Evolutionary conservation across 2,888 invertebrate species (phyloP).

Genomic region (Acrocyrtus sp.): DNA sequence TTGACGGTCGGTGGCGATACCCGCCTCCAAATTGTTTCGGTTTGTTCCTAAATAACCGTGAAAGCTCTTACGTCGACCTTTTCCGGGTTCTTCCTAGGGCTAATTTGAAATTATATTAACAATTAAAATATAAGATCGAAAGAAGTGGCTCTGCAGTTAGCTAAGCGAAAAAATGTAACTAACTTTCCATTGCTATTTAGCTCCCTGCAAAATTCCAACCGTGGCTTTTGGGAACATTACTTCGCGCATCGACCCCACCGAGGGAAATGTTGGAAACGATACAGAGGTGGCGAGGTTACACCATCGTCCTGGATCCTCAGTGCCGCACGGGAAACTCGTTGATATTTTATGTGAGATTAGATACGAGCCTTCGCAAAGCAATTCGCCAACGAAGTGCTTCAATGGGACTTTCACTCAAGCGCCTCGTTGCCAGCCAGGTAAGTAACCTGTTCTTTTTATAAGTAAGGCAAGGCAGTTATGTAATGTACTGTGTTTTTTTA

Average conservation of each 20-base stretch:
- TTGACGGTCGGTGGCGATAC: conserved; percentile 95
- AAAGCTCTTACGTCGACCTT: conserved; percentile 37
- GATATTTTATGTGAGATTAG: conserved; percentile 82
- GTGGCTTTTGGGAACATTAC: conserved; percentile 67
- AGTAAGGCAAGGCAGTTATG: no score
- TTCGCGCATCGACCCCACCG: conserved; percentile 37
- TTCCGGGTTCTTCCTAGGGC: conserved; percentile 50
- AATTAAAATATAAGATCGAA: background rate
- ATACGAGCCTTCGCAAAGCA: conserved; percentile 76
- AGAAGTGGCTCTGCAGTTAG: background rate
- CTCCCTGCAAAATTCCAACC: conserved; percentile 93
- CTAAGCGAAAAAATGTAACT: background rate
- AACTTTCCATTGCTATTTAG: conserved; percentile 69
- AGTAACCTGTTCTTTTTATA: no score
- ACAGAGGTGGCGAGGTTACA: conserved; percentile 21
- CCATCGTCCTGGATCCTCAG: conserved; percentile 65
- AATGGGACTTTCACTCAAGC: conserved; percentile 97
- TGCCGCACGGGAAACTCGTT: conserved; percentile 78
- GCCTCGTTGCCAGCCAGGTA: conserved; percentile 85
- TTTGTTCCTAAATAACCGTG: conserved; percentile 66
- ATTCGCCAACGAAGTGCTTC: conserved; percentile 83
- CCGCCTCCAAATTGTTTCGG: conserved; percentile 90
- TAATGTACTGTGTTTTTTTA: no score
- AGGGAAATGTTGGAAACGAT: conserved; percentile 31
- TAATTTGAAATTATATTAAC: background rate